Evolutionary conservation across 2,113 vertebrate species (phyloP), one percentile per base, ranked within the genome.

Genomic region (Cottus gobio): DNA sequence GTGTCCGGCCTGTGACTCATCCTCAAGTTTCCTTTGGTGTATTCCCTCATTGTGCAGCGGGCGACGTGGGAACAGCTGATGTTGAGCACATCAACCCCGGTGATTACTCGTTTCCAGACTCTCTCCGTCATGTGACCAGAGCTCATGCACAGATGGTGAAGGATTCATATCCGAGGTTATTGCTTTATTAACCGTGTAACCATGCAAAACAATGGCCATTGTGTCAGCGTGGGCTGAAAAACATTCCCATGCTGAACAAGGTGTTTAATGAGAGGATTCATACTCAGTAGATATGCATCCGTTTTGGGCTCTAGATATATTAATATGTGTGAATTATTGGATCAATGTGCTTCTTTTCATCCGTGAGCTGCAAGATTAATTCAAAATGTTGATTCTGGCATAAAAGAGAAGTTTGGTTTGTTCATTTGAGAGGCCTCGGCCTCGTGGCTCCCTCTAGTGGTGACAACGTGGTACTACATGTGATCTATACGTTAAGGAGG

Each of bases 1-100:
- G 73, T 71, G 44, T 72, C 63, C 54, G 36, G 61, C 39, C 72
- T 36, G 56, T 86, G 85, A 89, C 75, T 86, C 83, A 86, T 79
- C 37, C 44, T 72, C 60, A 28, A 31, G 70, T 65, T 68, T 82
- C 11, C 39, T 36, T 77, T 52, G 37, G 82, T 70, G 16, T 86
- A 67, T 69, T 20, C 42, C 63, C 36, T 61, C 30, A 6, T 20
- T 2, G 2, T 70, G 63, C 56, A 70, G 58, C 20, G 0, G 44
- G 80, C 31, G 75, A 76, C 6, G n/a, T 80, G 70, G 78, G 67
- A 80, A 79, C 34, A 8, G 20, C 39, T 74, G 54, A 66, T 71
- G 44, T 34, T 42, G 39, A 13, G 39, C 39, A 42, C 3, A 42
- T 42, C 39, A 42, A 42, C 12, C 39, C 12, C 3, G 12, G 15